Conservation (phyloP, 2,113 vertebrate genomes). For the Myrmecophaga tridactyla region DNA sequence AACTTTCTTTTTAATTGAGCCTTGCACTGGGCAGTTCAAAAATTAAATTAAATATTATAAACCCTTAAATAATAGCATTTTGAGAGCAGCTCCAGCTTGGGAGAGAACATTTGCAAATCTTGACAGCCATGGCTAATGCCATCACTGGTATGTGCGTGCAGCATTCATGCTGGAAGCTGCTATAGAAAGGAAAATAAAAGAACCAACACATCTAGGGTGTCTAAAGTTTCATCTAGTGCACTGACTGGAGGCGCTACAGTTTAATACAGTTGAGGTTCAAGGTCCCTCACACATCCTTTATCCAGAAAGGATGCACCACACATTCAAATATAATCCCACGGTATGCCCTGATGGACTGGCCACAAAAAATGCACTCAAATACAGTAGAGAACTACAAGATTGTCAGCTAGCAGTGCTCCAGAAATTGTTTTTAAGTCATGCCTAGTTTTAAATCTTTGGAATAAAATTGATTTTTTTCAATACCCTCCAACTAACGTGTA, state of each 20-base stretch:
- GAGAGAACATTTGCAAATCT: slow-evolving; percentile 69
- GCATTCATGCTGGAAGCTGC: slow-evolving; percentile 71
- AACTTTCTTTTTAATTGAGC: slow-evolving; percentile 71
- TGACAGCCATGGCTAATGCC: slow-evolving; percentile 69
- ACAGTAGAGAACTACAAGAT: slow-evolving; percentile 86
- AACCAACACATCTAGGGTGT: slow-evolving; percentile 68
- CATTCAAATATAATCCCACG: slow-evolving; percentile 82
- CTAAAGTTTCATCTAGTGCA: slow-evolving; percentile 77
- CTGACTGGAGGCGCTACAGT: slow-evolving; percentile 81
- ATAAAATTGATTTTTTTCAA: slow-evolving; percentile 83
- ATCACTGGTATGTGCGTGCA: slow-evolving; percentile 68
- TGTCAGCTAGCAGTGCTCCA: slow-evolving; percentile 89
- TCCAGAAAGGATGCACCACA: slow-evolving; percentile 79
- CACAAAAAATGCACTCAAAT: slow-evolving; percentile 82
- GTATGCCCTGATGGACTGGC: slow-evolving; percentile 82
- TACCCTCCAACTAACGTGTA: slow-evolving; percentile 81
- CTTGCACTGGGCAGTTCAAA: slow-evolving; percentile 70
- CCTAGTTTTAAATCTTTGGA: slow-evolving; percentile 89
- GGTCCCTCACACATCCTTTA: slow-evolving; percentile 73
- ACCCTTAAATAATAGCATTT: slow-evolving; percentile 69
- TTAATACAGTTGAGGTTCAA: slow-evolving; percentile 80
- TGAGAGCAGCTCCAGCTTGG: slow-evolving; percentile 75
- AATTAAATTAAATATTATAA: slow-evolving; percentile 76
- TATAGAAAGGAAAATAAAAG: slow-evolving; percentile 43
- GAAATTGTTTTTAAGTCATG: slow-evolving; percentile 82